phyloP scores from a whole-genome alignment of 2,888 invertebrate genomes.

The Brachypterus glaber region DNA sequence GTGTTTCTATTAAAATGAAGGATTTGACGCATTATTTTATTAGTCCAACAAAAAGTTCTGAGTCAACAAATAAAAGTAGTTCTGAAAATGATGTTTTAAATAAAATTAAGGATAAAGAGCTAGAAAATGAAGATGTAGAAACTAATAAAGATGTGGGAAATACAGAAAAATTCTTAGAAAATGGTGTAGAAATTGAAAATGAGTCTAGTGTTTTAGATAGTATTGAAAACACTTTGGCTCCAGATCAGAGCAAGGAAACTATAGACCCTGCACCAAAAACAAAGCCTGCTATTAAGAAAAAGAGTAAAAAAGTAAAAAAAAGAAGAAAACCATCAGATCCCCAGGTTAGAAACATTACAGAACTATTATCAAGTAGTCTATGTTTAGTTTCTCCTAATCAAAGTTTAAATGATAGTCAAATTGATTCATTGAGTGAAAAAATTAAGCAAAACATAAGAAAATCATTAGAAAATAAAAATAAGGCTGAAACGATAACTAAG shows the following conservation, averaged over 20 bases:
- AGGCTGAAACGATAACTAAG: slow-evolving; percentile 1
- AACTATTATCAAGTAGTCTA: slow-evolving; percentile 22
- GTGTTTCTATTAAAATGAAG: slow-evolving; percentile 12
- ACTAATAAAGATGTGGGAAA: not conserved
- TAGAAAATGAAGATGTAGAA: not conserved
- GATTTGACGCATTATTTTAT: slow-evolving; percentile 23
- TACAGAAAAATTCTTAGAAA: slow-evolving; percentile 8
- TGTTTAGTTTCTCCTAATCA: slow-evolving; percentile 22
- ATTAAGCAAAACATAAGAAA: slow-evolving; percentile 1
- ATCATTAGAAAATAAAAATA: not conserved
- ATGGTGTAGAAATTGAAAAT: slow-evolving; percentile 9
- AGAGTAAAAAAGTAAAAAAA: slow-evolving; percentile 12
- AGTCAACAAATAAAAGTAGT: not conserved
- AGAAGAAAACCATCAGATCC: slow-evolving; percentile 23
- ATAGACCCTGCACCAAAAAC: no score
- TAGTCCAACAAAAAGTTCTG: slow-evolving; percentile 15
- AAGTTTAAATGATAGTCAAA: slow-evolving; percentile 7
- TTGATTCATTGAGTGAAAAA: no score
- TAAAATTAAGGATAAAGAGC: not conserved
- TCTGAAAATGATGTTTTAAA: not conserved
- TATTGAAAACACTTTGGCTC: slow-evolving; percentile 3
- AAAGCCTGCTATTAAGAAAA: slow-evolving; percentile 12
- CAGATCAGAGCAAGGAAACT: slow-evolving; percentile 1
- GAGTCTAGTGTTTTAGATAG: not conserved
- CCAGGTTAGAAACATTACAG: slow-evolving; percentile 20